phyloP scores from a whole-genome alignment of 2,113 vertebrate genomes.

The Erinaceus europaeus region DNA sequence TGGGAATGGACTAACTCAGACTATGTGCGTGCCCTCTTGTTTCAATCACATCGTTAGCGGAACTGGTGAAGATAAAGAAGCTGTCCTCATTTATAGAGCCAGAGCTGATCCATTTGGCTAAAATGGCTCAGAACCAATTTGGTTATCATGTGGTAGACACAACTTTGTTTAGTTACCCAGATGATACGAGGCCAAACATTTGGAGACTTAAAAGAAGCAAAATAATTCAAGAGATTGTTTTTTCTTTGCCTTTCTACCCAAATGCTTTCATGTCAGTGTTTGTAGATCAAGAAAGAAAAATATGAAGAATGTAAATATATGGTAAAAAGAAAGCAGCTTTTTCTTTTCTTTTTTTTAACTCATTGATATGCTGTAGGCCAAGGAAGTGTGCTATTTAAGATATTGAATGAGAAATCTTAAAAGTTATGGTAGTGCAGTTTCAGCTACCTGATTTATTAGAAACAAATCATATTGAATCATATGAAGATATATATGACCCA shows the following conservation, averaged over 20 bases:
- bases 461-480: not conserved
- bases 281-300: not conserved
- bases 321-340: not conserved
- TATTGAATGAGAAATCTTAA: not conserved
- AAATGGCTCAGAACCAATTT: not conserved
- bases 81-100: not conserved
- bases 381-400: not conserved
- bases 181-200: not conserved
- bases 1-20: not conserved
- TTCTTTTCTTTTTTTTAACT: not conserved
- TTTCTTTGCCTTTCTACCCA: conserved; percentile 34
- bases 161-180: conserved; percentile 34
- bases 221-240: conserved; percentile 9
- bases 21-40: no score
- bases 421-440: not conserved
- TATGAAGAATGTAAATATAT: not conserved
- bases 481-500: not conserved
- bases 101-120: not conserved
- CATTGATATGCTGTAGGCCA: not conserved
- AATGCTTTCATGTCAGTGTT: not conserved
- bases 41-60: not conserved
- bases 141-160: not conserved
- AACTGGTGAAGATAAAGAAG: not conserved
- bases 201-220: conserved; percentile 39
- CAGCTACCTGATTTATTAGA: not conserved